phyloP scores from a whole-genome alignment of 2,797 vertebrate genomes.

The Vespertilio murinus region DNA sequence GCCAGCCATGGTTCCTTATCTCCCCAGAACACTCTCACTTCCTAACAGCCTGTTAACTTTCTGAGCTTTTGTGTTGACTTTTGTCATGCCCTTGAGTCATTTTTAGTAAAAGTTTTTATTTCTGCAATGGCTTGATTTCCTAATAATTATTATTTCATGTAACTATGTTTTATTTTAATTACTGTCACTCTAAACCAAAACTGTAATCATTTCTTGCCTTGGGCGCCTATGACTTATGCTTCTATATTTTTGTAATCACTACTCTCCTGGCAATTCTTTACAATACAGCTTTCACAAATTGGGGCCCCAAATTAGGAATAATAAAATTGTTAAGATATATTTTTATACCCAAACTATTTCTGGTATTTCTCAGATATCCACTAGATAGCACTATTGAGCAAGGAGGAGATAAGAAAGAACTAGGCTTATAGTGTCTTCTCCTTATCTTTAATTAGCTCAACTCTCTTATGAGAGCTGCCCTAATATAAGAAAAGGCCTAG shows the following conservation, averaged over 20 bases:
- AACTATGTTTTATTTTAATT: conserved; percentile 1
- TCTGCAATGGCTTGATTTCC: conserved; percentile 6
- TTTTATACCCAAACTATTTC: neutral
- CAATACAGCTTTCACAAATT: neutral
- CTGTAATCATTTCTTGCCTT: neutral
- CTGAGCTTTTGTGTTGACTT: conserved; percentile 29
- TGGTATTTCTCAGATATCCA: neutral
- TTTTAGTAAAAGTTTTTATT: conserved; percentile 19
- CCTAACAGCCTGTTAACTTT: neutral
- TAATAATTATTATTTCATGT: conserved; percentile 14
- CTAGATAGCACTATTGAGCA: neutral
- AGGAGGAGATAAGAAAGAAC: neutral
- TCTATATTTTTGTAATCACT: neutral
- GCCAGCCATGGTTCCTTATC: neutral
- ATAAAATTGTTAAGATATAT: neutral
- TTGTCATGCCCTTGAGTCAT: neutral
- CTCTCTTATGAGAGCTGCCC: neutral
- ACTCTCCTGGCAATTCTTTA: conserved; percentile 9
- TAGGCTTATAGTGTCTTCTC: neutral
- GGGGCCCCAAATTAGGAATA: conserved; percentile 5
- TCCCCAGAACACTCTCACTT: neutral
- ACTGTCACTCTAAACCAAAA: neutral
- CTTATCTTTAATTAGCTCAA: neutral
- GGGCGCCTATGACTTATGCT: neutral
- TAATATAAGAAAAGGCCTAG: neutral